Conservation (phyloP, 2,888 invertebrate species). For the Amiota mariae region DNA sequence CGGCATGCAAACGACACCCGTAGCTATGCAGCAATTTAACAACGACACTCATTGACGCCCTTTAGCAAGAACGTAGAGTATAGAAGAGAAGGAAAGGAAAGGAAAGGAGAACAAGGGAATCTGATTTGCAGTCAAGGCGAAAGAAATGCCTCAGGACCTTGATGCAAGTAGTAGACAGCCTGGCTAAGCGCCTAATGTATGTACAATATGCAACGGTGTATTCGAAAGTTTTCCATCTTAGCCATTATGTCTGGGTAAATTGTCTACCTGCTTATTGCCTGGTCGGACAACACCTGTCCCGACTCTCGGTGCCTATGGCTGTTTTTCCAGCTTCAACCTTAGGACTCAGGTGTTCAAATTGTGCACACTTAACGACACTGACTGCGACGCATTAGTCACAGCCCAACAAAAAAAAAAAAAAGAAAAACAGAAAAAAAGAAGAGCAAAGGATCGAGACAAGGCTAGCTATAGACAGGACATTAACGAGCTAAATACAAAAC, state of each 20-base stretch:
- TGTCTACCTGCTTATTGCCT: neutral
- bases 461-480: constrained; percentile 3
- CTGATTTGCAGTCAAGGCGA: neutral
- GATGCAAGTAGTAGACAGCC: constrained; percentile 1
- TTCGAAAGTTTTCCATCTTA: neutral
- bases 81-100: neutral
- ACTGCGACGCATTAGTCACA: constrained; percentile 20
- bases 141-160: neutral
- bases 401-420: neutral
- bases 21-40: constrained; percentile 20
- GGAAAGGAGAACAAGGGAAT: neutral
- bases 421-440: neutral
- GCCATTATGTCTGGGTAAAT: neutral
- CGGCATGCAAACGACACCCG: constrained; percentile 21
- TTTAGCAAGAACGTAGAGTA: neutral
- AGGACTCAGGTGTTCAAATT: constrained; percentile 18
- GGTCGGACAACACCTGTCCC: neutral
- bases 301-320: neutral
- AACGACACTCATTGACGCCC: neutral
- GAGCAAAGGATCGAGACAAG: neutral
- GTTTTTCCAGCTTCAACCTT: neutral
- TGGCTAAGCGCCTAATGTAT: constrained; percentile 14
- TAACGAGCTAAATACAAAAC: constrained; percentile 12
- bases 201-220: neutral
- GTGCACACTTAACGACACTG: constrained; percentile 9